Conservation (phyloP, 2,113 vertebrate genomes). For the Cryptoleucopteryx plumbea region DNA sequence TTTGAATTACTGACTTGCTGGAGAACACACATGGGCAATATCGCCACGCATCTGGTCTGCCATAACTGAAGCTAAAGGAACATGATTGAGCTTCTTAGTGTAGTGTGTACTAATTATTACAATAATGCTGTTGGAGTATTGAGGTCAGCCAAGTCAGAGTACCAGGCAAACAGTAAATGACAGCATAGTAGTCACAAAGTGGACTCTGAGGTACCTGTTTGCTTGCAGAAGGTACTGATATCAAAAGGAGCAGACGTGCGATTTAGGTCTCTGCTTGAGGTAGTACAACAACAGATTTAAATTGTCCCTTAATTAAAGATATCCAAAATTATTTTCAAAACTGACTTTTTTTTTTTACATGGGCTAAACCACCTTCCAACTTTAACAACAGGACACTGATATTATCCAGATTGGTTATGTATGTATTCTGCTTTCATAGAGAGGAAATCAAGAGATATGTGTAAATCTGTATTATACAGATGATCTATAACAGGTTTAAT, state of each 20-base stretch:
- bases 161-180: background rate
- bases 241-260: accelerated
- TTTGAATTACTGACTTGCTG: background rate
- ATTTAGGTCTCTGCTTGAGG: background rate
- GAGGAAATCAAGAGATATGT: background rate
- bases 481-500: background rate
- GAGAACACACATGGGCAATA: background rate
- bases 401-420: background rate
- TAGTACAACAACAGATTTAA: background rate
- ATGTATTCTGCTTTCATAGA: background rate
- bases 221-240: background rate
- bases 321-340: background rate
- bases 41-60: background rate
- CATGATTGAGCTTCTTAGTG: background rate
- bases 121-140: no score
- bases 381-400: background rate
- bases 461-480: background rate
- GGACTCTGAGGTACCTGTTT: background rate
- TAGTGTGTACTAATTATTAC: background rate
- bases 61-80: background rate
- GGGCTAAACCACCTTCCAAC: background rate
- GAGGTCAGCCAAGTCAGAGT: background rate
- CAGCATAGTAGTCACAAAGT: background rate
- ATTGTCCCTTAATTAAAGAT: background rate
- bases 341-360: background rate